phyloP scores from a whole-genome alignment of 2,888 invertebrate species.

The Diadegma fenestrale region DNA sequence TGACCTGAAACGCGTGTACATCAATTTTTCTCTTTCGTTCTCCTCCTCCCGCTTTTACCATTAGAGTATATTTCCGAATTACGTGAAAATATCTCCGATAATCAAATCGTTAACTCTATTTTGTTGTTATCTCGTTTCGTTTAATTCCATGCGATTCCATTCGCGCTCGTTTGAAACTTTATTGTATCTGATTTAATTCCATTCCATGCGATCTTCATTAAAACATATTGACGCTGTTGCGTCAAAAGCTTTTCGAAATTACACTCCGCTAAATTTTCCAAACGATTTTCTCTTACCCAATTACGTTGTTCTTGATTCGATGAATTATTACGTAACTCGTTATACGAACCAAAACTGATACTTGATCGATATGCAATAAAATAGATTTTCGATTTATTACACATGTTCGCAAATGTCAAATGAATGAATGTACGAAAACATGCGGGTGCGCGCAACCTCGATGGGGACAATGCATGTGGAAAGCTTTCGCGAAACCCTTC shows the following conservation, averaged over 20 bases:
- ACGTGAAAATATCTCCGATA: conserved; percentile 11
- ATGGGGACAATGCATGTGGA: background rate
- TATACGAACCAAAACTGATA: background rate
- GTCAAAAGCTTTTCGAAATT: background rate
- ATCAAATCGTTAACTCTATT: conserved; percentile 3
- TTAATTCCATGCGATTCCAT: background rate
- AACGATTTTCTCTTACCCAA: background rate
- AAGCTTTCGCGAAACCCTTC: background rate
- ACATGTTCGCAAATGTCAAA: background rate
- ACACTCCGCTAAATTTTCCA: background rate
- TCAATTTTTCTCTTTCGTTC: background rate
- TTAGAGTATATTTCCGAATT: conserved; percentile 5
- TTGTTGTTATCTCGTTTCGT: background rate
- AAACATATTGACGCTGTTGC: background rate
- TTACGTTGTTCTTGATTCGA: background rate
- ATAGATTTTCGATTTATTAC: background rate
- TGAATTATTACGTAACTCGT: background rate
- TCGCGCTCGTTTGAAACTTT: background rate
- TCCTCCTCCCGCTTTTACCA: background rate
- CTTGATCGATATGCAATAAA: background rate
- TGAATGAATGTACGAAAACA: background rate
- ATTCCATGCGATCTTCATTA: background rate
- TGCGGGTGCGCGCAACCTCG: background rate
- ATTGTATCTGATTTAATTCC: background rate
- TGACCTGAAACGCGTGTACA: conserved; percentile 35